A percentile compares a stretch with the other conserved stretches of the same genome.
phyloP scores from a whole-genome alignment of 37 sponge, comb jelly and placozoan genomes.

The Spongilla lacustris region DNA sequence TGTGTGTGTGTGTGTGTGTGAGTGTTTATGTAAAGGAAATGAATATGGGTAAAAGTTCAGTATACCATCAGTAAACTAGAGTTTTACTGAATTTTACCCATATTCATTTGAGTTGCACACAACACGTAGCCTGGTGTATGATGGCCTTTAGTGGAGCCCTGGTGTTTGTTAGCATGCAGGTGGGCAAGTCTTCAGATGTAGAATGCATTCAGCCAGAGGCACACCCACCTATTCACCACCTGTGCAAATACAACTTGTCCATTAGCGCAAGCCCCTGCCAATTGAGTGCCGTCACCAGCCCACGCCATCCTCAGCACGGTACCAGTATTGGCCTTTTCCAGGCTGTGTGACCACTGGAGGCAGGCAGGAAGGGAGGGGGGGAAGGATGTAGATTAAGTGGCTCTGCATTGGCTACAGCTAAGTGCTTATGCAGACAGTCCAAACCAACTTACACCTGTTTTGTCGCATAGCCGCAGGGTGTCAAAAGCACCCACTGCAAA shows the following conservation, averaged over 20 bases:
- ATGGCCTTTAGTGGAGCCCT: no score
- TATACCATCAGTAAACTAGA: no score
- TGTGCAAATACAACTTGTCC: conserved; percentile 88
- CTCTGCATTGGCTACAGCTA: background rate
- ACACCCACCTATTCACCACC: conserved; percentile 83
- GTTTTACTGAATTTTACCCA: no score
- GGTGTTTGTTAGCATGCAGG: no score
- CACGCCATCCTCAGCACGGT: conserved; percentile 78
- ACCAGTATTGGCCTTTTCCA: conserved; percentile 88
- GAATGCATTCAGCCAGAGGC: no score
- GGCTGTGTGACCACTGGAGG: conserved; percentile 92
- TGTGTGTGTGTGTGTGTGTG: no score
- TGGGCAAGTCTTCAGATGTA: no score
- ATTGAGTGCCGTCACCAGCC: conserved; percentile 89
- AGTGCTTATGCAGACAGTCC: background rate
- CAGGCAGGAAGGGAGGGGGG: background rate
- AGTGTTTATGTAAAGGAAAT: no score
- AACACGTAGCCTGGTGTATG: background rate
- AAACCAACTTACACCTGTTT: conserved; percentile 82
- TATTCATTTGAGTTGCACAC: no score
- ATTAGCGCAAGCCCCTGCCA: conserved; percentile 90
- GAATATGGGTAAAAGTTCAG: no score
- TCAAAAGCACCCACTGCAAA: conserved; percentile 94
- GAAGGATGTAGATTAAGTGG: background rate
- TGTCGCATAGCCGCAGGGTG: conserved; percentile 92